phyloP scores from a whole-genome alignment of 2,888 invertebrate species.

The Dromius quadrimaculatus region DNA sequence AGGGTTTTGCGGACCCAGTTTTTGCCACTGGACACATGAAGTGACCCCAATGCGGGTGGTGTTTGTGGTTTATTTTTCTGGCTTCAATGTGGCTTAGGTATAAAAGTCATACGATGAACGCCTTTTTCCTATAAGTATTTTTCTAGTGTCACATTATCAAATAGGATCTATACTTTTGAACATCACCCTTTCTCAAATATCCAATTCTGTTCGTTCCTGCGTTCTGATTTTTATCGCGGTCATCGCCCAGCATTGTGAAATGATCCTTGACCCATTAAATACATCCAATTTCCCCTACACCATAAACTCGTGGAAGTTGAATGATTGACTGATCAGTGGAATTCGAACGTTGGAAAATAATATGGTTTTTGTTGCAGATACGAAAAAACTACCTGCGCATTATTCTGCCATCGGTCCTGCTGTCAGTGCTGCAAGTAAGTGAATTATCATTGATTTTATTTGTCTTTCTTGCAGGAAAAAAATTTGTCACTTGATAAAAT shows the following conservation, averaged over 20 bases:
- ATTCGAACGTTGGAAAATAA: neutral
- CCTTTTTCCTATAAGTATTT: too few relatives aligned
- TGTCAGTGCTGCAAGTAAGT: slow-evolving; percentile 47
- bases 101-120: too few relatives aligned
- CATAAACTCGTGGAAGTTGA: neutral
- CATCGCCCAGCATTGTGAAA: slow-evolving; percentile 2
- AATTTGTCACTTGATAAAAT: too few relatives aligned
- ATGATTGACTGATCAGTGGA: neutral
- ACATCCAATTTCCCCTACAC: slow-evolving; percentile 14
- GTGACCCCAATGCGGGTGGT: too few relatives aligned
- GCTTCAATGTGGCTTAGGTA: too few relatives aligned
- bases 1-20: too few relatives aligned
- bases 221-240: neutral
- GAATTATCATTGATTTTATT: neutral
- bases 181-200: too few relatives aligned
- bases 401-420: slow-evolving; percentile 33
- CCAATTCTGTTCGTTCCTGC: too few relatives aligned
- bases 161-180: too few relatives aligned
- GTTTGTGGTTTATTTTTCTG: too few relatives aligned
- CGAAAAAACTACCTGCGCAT: slow-evolving; percentile 32
- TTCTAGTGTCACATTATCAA: too few relatives aligned
- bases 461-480: neutral
- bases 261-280: slow-evolving; percentile 36
- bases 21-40: too few relatives aligned
- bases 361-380: slow-evolving; percentile 40